Percentiles rank a stretch among this genome's conserved stretches.
Evolutionary conservation across 2,797 vertebrate species (phyloP).

Genomic region (Myotis planiceps): DNA sequence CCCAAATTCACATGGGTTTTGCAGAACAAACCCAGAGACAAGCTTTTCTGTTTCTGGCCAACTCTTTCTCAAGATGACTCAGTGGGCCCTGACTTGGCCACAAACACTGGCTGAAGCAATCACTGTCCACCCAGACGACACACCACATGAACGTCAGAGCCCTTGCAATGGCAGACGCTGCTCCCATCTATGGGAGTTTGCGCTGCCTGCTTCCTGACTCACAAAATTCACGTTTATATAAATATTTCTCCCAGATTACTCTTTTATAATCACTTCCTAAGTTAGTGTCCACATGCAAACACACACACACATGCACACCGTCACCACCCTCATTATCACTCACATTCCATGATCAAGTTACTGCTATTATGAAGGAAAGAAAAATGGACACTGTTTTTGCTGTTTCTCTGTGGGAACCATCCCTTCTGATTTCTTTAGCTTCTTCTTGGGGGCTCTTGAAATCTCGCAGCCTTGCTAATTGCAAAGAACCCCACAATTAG

Average conservation of each 20-base stretch:
- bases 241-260: not conserved
- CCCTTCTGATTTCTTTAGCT: not conserved
- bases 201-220: not conserved
- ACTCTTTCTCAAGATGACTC: not conserved
- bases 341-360: not conserved
- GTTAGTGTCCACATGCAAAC: not conserved
- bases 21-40: not conserved
- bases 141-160: rapidly evolving
- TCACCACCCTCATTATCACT: not conserved
- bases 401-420: not conserved
- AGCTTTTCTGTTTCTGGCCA: not conserved
- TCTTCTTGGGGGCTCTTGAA: not conserved
- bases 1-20: not conserved
- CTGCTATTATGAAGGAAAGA: not conserved
- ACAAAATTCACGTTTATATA: not conserved
- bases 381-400: not conserved
- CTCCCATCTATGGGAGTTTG: no score
- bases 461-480: not conserved
- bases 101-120: not conserved
- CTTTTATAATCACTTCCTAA: not conserved
- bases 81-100: rapidly evolving
- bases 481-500: not conserved
- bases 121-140: not conserved
- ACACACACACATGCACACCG: not conserved
- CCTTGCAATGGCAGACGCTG: not conserved